Evolutionary conservation across 1,140 invertebrate species (phyloP).

Genomic region (Drosophila nigrodunni): DNA sequence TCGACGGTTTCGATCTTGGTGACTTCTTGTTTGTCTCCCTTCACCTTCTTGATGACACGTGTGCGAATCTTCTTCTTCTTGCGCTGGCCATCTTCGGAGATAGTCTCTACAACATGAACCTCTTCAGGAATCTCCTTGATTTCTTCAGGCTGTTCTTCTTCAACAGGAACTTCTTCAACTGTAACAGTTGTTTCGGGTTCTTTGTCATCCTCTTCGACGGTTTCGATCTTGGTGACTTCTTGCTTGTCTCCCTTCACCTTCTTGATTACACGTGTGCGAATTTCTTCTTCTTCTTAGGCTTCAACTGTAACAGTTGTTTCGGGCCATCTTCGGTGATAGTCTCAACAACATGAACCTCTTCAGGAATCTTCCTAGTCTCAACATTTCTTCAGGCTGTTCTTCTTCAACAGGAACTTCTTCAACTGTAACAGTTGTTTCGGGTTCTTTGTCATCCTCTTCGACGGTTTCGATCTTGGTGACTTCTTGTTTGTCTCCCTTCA

Average conservation of each 20-base stretch:
- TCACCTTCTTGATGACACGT: constrained; percentile 38
- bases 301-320: no score
- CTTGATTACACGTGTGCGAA: constrained; percentile 51
- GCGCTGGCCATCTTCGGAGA: constrained; percentile 27
- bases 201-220: constrained; percentile 52
- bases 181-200: constrained; percentile 49
- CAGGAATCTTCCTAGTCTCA: no score
- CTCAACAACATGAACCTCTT: constrained; percentile 47
- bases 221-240: constrained; percentile 57
- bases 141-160: constrained; percentile 26
- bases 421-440: constrained; percentile 70
- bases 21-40: constrained; percentile 39
- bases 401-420: constrained; percentile 46
- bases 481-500: constrained; percentile 75
- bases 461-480: constrained; percentile 83
- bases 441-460: constrained; percentile 82
- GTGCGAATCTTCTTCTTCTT: constrained; percentile 40
- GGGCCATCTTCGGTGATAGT: constrained; percentile 48
- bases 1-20: constrained; percentile 40
- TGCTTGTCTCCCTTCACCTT: constrained; percentile 51
- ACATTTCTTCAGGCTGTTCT: constrained; percentile 33
- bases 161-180: constrained; percentile 30
- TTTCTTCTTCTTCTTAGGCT: constrained; percentile 45
- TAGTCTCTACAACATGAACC: constrained; percentile 31
- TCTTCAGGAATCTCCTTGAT: constrained; percentile 35